Conservation (phyloP, 2,888 invertebrate species). For the Tyria jacobaeae region DNA sequence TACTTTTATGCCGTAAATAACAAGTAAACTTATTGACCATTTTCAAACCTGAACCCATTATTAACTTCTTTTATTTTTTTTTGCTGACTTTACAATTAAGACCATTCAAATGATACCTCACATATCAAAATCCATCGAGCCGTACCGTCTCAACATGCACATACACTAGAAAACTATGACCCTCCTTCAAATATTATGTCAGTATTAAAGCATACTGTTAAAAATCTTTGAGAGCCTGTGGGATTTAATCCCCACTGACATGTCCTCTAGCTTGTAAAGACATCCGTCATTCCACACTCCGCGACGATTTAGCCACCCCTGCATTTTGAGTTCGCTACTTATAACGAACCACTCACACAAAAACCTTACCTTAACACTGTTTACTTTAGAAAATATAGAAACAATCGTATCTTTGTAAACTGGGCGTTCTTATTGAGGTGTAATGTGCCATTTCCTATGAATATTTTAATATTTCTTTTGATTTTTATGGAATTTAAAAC, state of each 20-base stretch:
- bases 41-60: no score
- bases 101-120: no score
- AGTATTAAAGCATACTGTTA: neutral
- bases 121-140: no score
- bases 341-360: conserved; percentile 51
- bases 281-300: conserved; percentile 81
- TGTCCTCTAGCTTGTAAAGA: conserved; percentile 80
- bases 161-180: no score
- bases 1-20: no score
- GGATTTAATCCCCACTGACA: conserved; percentile 69
- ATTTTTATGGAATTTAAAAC: conserved; percentile 49
- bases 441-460: conserved; percentile 82
- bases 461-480: conserved; percentile 48
- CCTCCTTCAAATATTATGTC: neutral
- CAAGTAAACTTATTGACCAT: no score
- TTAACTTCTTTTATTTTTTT: no score
- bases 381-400: conserved; percentile 3
- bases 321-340: conserved; percentile 64
- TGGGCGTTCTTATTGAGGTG: conserved; percentile 54
- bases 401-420: conserved; percentile 38
- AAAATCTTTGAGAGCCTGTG: conserved; percentile 61
- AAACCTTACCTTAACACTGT: conserved; percentile 37
- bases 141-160: no score
- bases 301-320: conserved; percentile 71
- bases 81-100: no score